Conservation (phyloP, 2,797 vertebrate species). For the Trematomus bernacchii region DNA sequence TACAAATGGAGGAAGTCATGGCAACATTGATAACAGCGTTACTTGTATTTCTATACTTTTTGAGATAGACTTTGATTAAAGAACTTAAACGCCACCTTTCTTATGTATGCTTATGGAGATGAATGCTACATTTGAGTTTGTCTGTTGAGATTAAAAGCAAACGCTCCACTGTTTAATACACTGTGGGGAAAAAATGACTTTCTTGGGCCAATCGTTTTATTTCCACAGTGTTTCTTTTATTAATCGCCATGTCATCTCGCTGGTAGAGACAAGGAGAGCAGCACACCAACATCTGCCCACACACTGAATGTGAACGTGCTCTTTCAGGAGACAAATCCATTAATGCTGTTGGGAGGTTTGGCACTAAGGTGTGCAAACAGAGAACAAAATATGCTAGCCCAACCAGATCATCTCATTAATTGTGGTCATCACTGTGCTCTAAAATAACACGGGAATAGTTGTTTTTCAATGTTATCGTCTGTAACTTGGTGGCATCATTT, state of each 20-base stretch:
- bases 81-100: slow-evolving; percentile 36
- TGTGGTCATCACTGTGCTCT: background rate
- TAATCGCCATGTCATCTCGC: slow-evolving; percentile 36
- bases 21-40: slow-evolving; percentile 35
- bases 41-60: slow-evolving; percentile 39
- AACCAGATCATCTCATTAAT: slow-evolving; percentile 17
- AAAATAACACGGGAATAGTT: slow-evolving; percentile 19
- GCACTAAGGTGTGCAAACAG: slow-evolving; percentile 8
- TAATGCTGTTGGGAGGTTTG: slow-evolving; percentile 18
- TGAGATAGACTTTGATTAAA: slow-evolving; percentile 20
- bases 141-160: slow-evolving; percentile 21
- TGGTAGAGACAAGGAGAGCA: slow-evolving; percentile 39
- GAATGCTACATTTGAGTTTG: slow-evolving; percentile 26
- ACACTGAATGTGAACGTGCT: slow-evolving; percentile 39
- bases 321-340: slow-evolving; percentile 61
- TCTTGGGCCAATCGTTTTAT: slow-evolving; percentile 29
- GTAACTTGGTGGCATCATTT: slow-evolving; percentile 8
- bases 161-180: slow-evolving; percentile 25
- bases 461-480: slow-evolving; percentile 14
- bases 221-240: slow-evolving; percentile 35
- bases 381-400: background rate
- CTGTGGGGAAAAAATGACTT: background rate
- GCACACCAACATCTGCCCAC: slow-evolving; percentile 50
- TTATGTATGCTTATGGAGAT: slow-evolving; percentile 34
- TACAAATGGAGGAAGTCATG: slow-evolving; percentile 23